phyloP scores from a whole-genome alignment of 2,113 vertebrate genomes.

The Hippocampus mohnikei region DNA sequence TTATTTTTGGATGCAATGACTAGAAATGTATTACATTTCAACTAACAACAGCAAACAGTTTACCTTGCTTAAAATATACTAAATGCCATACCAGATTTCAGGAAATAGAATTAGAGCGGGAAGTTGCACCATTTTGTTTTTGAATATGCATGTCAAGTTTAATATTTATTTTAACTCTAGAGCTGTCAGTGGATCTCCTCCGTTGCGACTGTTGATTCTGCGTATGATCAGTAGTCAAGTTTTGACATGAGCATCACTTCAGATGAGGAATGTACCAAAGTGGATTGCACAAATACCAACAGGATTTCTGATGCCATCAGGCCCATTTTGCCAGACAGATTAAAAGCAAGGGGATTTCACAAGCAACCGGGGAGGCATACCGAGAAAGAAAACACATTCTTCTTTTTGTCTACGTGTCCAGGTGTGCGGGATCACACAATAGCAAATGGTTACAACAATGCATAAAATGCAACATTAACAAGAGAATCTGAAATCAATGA shows the following conservation, averaged over 20 bases:
- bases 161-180: neutral
- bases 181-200: neutral
- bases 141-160: neutral
- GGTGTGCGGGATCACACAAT: neutral
- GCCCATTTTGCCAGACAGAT: constrained; percentile 41
- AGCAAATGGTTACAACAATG: neutral
- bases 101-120: neutral
- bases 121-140: neutral
- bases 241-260: constrained; percentile 60
- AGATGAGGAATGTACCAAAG: constrained; percentile 51
- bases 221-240: constrained; percentile 55
- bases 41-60: neutral
- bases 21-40: constrained; percentile 2
- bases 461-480: neutral
- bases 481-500: neutral
- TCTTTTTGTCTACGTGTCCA: neutral
- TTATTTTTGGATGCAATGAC: neutral
- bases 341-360: constrained; percentile 48
- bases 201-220: constrained; percentile 14
- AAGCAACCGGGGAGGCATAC: constrained; percentile 17
- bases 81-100: neutral
- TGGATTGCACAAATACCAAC: constrained; percentile 43
- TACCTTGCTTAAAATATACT: constrained; percentile 1
- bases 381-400: neutral
- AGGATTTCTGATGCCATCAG: constrained; percentile 30